Evolutionary conservation across 2,888 invertebrate genomes (phyloP).

Genomic region (Hypsopygia costalis): DNA sequence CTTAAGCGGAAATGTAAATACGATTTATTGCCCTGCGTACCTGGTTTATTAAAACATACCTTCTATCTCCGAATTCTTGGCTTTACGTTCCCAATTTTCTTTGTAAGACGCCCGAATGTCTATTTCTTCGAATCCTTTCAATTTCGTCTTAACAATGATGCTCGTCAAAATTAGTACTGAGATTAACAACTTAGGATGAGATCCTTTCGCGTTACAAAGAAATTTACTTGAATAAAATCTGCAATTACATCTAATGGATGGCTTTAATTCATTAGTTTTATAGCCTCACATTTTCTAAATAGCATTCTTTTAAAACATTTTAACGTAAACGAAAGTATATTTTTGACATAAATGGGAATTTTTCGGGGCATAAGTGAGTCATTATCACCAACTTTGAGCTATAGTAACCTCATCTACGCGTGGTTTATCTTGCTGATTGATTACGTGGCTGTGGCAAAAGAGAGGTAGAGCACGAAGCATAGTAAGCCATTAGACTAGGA

Average conservation of each 20-base stretch:
- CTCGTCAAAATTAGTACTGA: not conserved
- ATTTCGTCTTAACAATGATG: not conserved
- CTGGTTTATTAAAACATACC: slow-evolving; percentile 17
- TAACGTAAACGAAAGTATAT: too few species aligned
- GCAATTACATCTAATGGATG: not conserved
- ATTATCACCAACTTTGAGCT: too few species aligned
- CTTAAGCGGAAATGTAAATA: slow-evolving; percentile 22
- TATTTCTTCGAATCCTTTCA: not conserved
- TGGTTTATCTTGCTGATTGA: too few species aligned
- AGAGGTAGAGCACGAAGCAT: too few species aligned
- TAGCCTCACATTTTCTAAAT: too few species aligned
- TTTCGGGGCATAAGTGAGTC: too few species aligned
- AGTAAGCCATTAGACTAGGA: too few species aligned
- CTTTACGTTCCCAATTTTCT: not conserved
- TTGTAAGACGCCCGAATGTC: not conserved
- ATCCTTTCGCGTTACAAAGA: not conserved
- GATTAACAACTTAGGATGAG: not conserved
- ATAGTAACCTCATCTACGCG: too few species aligned
- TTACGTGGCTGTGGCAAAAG: too few species aligned
- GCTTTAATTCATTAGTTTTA: not conserved
- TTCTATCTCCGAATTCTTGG: slow-evolving; percentile 1
- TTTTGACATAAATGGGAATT: too few species aligned
- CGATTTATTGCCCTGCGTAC: slow-evolving; percentile 18
- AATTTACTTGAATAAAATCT: not conserved
- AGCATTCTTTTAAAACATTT: too few species aligned